Evolutionary conservation across 2,113 vertebrate genomes (phyloP).

Genomic region (Pungitius pungitius): DNA sequence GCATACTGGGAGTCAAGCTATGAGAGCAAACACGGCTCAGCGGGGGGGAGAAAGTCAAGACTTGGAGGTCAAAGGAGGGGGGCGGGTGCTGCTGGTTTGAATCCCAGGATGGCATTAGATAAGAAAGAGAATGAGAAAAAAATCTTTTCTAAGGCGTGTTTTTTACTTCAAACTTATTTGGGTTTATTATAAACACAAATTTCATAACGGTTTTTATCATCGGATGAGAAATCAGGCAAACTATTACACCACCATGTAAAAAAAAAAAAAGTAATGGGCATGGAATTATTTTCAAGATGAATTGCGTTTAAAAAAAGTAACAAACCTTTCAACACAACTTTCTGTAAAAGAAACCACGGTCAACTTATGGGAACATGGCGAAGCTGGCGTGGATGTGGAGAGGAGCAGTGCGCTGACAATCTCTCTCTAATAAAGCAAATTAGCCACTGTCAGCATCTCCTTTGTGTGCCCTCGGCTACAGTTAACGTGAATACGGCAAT

Average conservation of each 20-base stretch:
- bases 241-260: too few relatives aligned
- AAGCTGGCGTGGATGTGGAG: background rate
- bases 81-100: too few relatives aligned
- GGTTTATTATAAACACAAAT: too few relatives aligned
- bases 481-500: slow-evolving; percentile 31
- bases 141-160: too few relatives aligned
- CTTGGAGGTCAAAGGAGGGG: too few relatives aligned
- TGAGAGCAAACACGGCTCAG: slow-evolving; percentile 39
- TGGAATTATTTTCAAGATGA: background rate
- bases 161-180: too few relatives aligned
- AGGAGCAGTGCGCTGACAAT: slow-evolving; percentile 22
- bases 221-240: too few relatives aligned
- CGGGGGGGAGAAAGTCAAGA: slow-evolving; percentile 15
- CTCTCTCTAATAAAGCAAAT: slow-evolving; percentile 48
- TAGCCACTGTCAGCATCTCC: slow-evolving; percentile 52
- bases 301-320: background rate
- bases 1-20: slow-evolving; percentile 28
- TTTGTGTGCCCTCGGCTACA: slow-evolving; percentile 22
- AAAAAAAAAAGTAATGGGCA: too few relatives aligned
- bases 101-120: too few relatives aligned
- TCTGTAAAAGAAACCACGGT: background rate
- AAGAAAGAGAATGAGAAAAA: too few relatives aligned
- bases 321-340: background rate
- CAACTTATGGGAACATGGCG: background rate
- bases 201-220: too few relatives aligned